Evolutionary conservation across 2,797 vertebrate species (phyloP), one percentile per base, ranked within the genome.

Genomic region (Urocyon cinereoargenteus): DNA sequence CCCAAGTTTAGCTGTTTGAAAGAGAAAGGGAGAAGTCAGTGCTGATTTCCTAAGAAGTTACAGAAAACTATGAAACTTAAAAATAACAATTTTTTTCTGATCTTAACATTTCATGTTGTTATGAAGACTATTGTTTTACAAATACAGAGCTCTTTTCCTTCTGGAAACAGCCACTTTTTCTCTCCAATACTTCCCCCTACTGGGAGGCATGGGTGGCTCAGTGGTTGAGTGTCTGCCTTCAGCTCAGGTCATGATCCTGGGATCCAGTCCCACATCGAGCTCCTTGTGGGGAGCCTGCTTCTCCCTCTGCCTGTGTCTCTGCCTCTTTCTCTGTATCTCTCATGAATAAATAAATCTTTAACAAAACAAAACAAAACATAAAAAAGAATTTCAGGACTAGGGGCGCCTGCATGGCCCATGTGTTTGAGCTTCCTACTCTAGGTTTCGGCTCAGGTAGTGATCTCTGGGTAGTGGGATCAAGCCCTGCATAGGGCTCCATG

Each of bases 121-220:
- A 18, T 66, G 36, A 85, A 96, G 62, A 85, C n/a, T 85, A 8
- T 53, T 91, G 49, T 26, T 96, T 96, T 91, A 26, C 55, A 85
- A 92, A 75, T 75, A 51, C 24, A 86, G 64, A 61, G 51, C 18
- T 66, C 40, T 14, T 45, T 73, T 92, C 70, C 79, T 95, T 61
- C 36, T 93, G 51, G 66, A 90, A 86, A 82, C 14, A 70, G 45
- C 21, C 14, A 14, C 28, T 24, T 90, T n/a, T 19, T 85, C 22
- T 82, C 21, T 53, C 53, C 28, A 68, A 0, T 12, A 28, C 9
- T 22, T 6, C 18, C 19, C 22, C 78, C 31, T 28, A 49, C 45
- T 28, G 26, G 26, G 26, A 11, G 61, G 26, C 61, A 5, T 62
- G 61, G 61, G 61, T 62, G 61, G 61, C 26, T 62, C 61, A 62